These are phyloP conservation scores for Heteromyza rotundicornis DNA, from an alignment of 2,888 invertebrate genomes.

Conservation along the genomic window DNA sequence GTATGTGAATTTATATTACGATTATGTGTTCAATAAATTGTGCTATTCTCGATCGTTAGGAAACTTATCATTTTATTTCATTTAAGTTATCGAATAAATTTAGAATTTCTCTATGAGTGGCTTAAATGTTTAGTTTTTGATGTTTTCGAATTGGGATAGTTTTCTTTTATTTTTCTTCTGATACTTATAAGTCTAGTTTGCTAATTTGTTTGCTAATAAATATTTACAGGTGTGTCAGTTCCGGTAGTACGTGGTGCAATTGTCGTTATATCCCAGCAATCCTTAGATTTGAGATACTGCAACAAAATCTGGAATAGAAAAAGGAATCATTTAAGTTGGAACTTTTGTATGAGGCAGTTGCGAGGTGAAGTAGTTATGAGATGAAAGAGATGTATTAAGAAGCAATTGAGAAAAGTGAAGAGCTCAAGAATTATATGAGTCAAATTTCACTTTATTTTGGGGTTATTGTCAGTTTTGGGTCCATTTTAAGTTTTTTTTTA, in stretches of 20 bases:
- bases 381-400: no score
- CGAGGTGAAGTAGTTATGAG: no score
- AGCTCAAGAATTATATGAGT: no score
- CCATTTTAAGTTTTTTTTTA: no score
- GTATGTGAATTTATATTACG: background rate
- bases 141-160: slow-evolving; percentile 11
- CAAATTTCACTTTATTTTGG: no score
- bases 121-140: background rate
- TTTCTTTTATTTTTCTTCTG: slow-evolving; percentile 13
- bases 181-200: background rate
- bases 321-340: no score
- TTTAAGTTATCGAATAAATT: background rate
- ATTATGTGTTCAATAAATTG: background rate
- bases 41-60: background rate
- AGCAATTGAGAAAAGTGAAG: no score
- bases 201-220: background rate
- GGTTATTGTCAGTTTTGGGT: no score
- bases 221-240: slow-evolving; percentile 19
- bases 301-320: slow-evolving; percentile 35
- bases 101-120: background rate
- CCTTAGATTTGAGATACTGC: slow-evolving; percentile 34
- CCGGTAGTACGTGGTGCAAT: slow-evolving; percentile 8
- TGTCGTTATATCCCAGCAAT: background rate
- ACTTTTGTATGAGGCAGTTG: no score
- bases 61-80: background rate